Percentiles rank a stretch among this genome's conserved stretches.
Conservation (phyloP, 2,113 vertebrate genomes). For the Todiramphus saurophagus region DNA sequence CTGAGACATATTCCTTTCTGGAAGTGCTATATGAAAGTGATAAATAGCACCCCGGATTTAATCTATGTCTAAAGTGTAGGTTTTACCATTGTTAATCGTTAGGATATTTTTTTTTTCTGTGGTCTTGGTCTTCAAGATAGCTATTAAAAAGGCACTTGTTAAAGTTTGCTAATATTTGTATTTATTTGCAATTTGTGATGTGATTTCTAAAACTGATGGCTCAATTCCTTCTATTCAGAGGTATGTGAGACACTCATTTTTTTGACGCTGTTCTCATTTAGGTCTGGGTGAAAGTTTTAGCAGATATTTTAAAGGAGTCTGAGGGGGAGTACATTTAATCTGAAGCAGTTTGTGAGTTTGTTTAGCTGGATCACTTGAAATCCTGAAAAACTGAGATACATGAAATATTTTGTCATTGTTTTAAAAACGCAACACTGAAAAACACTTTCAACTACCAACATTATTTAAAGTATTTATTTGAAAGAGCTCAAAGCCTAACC, state of each 20-base stretch:
- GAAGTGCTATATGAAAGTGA: neutral
- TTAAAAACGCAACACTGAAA: neutral
- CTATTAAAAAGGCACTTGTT: neutral
- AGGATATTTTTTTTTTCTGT: neutral
- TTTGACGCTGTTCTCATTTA: neutral
- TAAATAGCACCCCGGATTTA: neutral
- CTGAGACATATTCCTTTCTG: neutral
- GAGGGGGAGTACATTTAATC: neutral
- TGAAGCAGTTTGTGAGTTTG: neutral
- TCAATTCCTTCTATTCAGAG: neutral
- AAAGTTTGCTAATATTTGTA: neutral
- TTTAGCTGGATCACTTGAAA: neutral
- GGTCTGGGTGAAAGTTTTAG: neutral
- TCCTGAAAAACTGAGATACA: neutral
- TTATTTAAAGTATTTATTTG: neutral
- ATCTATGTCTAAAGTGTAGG: neutral
- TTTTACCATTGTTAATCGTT: neutral
- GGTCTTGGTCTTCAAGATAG: neutral
- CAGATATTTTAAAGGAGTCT: neutral
- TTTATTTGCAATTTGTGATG: neutral
- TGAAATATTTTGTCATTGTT: neutral
- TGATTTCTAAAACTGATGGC: neutral
- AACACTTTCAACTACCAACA: too few species aligned
- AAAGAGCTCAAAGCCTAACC: neutral
- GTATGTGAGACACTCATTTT: neutral